These are phyloP conservation scores for Arrhopalites spinosus DNA, from an alignment of 2,888 invertebrate genomes.

Conservation along the genomic window DNA sequence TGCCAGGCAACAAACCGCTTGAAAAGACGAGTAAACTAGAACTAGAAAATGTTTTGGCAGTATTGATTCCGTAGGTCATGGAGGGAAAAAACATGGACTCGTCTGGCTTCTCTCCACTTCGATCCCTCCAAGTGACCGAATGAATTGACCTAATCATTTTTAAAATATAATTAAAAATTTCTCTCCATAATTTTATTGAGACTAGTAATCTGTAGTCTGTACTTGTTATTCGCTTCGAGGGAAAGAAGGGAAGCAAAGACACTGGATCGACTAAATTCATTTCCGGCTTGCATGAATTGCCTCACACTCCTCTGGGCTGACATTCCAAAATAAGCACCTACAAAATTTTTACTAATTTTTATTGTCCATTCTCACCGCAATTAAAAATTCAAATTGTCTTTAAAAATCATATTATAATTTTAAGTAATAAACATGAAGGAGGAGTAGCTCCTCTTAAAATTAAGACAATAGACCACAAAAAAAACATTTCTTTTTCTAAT, in stretches of 20 bases:
- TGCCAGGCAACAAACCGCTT: constrained; percentile 20
- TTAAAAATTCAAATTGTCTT: no score
- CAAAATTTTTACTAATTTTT: no score
- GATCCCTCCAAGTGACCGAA: constrained; percentile 56
- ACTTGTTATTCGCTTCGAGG: constrained; percentile 58
- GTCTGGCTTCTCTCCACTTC: constrained; percentile 57
- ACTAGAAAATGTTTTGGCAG: constrained; percentile 63
- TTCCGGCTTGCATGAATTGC: constrained; percentile 59
- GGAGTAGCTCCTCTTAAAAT: no score
- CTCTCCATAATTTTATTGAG: background rate
- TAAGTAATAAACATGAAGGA: no score
- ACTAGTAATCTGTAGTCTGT: constrained; percentile 20
- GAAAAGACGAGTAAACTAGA: constrained; percentile 59
- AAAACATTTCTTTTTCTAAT: no score
- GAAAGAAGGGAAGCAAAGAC: constrained; percentile 58
- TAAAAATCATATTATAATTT: no score
- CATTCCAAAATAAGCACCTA: constrained; percentile 63
- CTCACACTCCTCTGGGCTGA: constrained; percentile 59
- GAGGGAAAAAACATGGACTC: constrained; percentile 59
- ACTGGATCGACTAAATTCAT: constrained; percentile 59
- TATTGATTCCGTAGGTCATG: constrained; percentile 62
- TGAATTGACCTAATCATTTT: constrained; percentile 58
- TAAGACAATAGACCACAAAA: no score
- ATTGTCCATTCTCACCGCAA: no score
- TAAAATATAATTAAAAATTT: background rate